phyloP scores from a whole-genome alignment of 2,797 vertebrate genomes.

The Hippocampus kuda region DNA sequence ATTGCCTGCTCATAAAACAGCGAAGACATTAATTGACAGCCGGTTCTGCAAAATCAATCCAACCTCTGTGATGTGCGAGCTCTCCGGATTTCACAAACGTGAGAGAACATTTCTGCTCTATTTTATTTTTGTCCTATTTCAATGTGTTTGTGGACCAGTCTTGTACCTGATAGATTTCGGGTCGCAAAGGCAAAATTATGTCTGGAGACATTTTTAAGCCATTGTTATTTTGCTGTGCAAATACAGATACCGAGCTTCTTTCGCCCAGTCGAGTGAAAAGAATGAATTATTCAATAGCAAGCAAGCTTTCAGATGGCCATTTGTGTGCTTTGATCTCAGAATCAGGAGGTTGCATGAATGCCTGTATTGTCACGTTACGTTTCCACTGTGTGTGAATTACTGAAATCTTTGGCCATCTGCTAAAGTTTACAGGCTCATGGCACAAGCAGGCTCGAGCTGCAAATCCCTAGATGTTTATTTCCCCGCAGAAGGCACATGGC shows the following conservation, averaged over 20 bases:
- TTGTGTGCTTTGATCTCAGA: slow-evolving; percentile 97
- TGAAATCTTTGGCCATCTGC: slow-evolving; percentile 87
- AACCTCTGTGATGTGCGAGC: neutral
- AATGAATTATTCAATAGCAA: slow-evolving; percentile 97
- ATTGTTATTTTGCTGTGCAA: slow-evolving; percentile 68
- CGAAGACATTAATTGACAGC: slow-evolving; percentile 2
- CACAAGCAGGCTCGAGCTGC: slow-evolving; percentile 76
- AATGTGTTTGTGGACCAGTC: neutral
- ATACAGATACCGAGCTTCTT: slow-evolving; percentile 77
- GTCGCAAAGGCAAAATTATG: slow-evolving; percentile 1
- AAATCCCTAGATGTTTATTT: slow-evolving; percentile 90
- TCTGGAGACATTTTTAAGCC: neutral
- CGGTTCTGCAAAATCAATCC: neutral
- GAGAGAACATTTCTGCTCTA: neutral
- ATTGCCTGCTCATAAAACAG: slow-evolving; percentile 1
- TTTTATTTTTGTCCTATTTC: neutral
- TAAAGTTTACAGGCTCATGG: slow-evolving; percentile 87
- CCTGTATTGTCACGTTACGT: slow-evolving; percentile 98
- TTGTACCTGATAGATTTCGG: neutral
- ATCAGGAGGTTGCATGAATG: slow-evolving; percentile 95
- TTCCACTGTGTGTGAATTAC: slow-evolving; percentile 97
- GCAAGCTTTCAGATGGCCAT: slow-evolving; percentile 96
- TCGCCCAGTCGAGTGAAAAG: slow-evolving; percentile 85
- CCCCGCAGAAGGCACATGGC: slow-evolving; percentile 73
- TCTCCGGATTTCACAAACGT: neutral